These are phyloP conservation scores for Ceryle rudis DNA, from an alignment of 2,797 vertebrate genomes.

Conservation along the genomic window DNA sequence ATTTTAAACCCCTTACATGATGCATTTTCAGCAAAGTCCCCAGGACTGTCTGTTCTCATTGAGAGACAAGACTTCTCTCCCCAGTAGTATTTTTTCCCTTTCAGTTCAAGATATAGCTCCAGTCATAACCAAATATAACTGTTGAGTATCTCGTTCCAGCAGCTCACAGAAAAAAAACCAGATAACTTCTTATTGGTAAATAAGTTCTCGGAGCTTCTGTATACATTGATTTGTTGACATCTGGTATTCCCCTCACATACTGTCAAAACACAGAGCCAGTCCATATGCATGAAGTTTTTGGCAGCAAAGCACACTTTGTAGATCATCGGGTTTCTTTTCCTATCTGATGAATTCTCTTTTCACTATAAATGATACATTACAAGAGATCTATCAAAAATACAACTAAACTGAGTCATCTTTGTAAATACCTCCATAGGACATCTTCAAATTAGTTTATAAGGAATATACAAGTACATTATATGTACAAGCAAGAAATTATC, in stretches of 20 bases:
- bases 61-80: background rate
- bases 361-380: background rate
- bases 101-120: background rate
- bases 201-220: constrained; percentile 4
- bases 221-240: constrained; percentile 42
- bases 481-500: background rate
- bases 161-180: background rate
- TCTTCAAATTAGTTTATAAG: background rate
- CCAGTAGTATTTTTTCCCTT: background rate
- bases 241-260: constrained; percentile 6
- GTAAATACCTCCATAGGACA: background rate
- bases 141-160: background rate
- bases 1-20: background rate
- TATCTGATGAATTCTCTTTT: constrained; percentile 3
- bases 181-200: constrained; percentile 8
- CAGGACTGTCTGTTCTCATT: background rate
- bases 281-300: background rate
- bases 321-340: background rate
- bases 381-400: constrained; percentile 30
- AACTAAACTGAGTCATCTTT: constrained; percentile 6
- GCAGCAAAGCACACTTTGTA: background rate
- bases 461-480: background rate
- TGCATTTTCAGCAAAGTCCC: constrained; percentile 18
- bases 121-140: background rate
- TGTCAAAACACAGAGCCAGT: constrained; percentile 18